Evolutionary conservation across 2,113 vertebrate species (phyloP), one percentile per base, ranked within the genome.

Genomic region (Plectropomus leopardus): DNA sequence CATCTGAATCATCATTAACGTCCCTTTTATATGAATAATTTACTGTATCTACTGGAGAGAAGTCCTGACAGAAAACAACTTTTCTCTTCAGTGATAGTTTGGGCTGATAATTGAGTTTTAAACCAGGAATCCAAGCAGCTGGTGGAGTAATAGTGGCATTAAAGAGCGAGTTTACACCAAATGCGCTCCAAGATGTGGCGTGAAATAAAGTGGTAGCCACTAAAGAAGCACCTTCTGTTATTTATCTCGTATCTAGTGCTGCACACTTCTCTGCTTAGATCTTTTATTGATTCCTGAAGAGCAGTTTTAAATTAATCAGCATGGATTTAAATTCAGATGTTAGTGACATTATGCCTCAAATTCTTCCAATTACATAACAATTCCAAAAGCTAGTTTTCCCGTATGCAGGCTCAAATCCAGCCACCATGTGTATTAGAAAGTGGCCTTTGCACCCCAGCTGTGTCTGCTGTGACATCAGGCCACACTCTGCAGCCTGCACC

Each of bases 131-230:
- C 32, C 6, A 48, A 78, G 48, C 63, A 70, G 70, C 57, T 34
- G 30, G 64, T 47, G 51, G 47, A 58, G 44, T 51, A 45, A 60
- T 24, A 30, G 44, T 30, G 64, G 34, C 45, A 28, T 40, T 72
- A 48, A 61, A 17, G 45, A 79, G 30, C 7, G 47, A 1, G 47
- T 34, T 81, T 48, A n/a, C 45, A 79, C 65, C 16, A 67, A 79
- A 76, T 40, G 36, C 15, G 17, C 19, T 4, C 21, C 34, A 48
- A 70, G 57, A 70, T 59, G 40, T 17, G 48, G 51, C 8, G 36
- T 55, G 53, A 76, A 72, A 80, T 66, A 1, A 76, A 47, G 53
- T 36, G 67, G 5, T 53, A 24, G 58, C 51, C 51, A 32, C 45
- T 19, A 51, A 57, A 77, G 66, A 45, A 53, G 24, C 28, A 1